Conservation (phyloP, 2,113 vertebrate genomes). For the rabbit (Oryctolagus cuniculus) region mOryCun1.1 NC_091437.1:5155001-5155500, state of each 20-base stretch:
- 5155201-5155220: neutral
- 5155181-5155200: neutral
- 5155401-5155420: neutral
- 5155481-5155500: neutral
- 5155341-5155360: neutral
- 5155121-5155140: too few relatives aligned
- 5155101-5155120: too few relatives aligned
- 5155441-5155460: neutral
- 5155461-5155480: neutral
- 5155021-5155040: too few relatives aligned
- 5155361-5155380: neutral
- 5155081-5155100: too few relatives aligned
- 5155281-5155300: neutral
- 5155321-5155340: neutral
- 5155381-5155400: slow-evolving; percentile 12
- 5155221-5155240: neutral
- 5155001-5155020: too few relatives aligned
- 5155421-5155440: neutral
- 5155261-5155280: neutral
- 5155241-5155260: neutral
- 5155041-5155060: too few relatives aligned
- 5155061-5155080: too few relatives aligned
- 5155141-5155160: neutral
- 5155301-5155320: neutral
- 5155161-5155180: neutral